Evolutionary conservation across 2,113 vertebrate genomes (phyloP).

Genomic region (Pipra filicauda): DNA sequence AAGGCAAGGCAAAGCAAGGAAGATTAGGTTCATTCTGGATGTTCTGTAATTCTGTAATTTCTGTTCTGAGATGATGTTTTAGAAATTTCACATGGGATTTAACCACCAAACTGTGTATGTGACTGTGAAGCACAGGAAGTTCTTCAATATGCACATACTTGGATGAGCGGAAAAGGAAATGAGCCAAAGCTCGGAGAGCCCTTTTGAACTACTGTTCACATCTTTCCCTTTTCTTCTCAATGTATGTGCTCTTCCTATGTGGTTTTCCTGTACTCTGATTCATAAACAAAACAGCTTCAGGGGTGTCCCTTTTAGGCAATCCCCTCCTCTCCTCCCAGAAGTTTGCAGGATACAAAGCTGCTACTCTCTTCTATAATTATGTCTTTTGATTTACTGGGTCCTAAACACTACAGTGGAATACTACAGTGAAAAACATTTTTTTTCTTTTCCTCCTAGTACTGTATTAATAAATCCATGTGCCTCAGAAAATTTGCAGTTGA

Average conservation of each 20-base stretch:
- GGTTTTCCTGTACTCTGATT: background rate
- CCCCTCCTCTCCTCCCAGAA: background rate
- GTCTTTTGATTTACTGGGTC: background rate
- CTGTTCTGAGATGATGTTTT: background rate
- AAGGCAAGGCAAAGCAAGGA: background rate
- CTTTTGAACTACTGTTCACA: background rate
- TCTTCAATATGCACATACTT: background rate
- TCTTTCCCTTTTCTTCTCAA: background rate
- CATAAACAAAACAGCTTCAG: background rate
- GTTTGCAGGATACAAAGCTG: background rate
- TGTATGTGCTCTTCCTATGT: background rate
- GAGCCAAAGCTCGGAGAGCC: background rate
- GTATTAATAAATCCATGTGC: accelerated
- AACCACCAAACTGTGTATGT: background rate
- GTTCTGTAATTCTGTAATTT: background rate
- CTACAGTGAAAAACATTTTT: background rate
- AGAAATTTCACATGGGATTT: background rate
- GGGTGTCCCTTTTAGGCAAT: background rate
- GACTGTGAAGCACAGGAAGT: background rate
- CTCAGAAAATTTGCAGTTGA: background rate
- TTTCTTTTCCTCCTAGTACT: accelerated
- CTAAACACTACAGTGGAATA: background rate
- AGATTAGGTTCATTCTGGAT: background rate
- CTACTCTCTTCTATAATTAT: background rate
- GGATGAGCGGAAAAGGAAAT: background rate